Evolutionary conservation across 1,140 invertebrate genomes (phyloP), one percentile per base, ranked within the genome.

Genomic region (Drosophila bipectinata): DNA sequence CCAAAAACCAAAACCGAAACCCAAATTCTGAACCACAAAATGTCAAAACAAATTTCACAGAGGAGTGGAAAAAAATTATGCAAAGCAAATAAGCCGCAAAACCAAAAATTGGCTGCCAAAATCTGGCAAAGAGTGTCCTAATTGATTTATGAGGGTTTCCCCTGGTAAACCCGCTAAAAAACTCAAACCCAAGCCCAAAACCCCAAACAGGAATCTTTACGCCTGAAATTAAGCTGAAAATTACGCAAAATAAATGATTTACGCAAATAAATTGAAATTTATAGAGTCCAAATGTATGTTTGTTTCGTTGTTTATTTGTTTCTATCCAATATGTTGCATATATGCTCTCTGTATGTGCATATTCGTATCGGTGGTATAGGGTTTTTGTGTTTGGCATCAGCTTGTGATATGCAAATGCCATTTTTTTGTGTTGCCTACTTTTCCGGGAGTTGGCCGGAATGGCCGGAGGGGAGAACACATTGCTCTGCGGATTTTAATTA

Each of bases 261-360:
- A 88, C 83, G 76, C 68, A 88, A 88, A 88, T 88, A 88, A 88
- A 88, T 88, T 73, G 83, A 83, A 88, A 88, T 88, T 88, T 88
- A 88, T 88, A 77, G 83, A 88, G 83, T 88, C 67, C 74, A 52
- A 79, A 59, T 82, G 48, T 51, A 54, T 45, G 52, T 78, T 53
- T 78, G 67, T 78, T 51, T 55, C 30, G 34, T 32, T 60, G 55
- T 61, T 60, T 61, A 53, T 41, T 44, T 62, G 51, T 15, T 55
- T 61, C 48, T 54, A 53, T 44, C 54, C 76, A 58, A 67, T 69
- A 76, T 55, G 63, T 48, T 68, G 56, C 73, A 61, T 12, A 47
- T 51, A 55, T 24, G 18, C 26, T 26, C 21, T 15, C 21, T 51
- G 47, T 32, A 52, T 45, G 60, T 60, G 48, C 34, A 56, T 48